phyloP scores from a whole-genome alignment of 2,113 vertebrate species.

The Hassar affinis region DNA sequence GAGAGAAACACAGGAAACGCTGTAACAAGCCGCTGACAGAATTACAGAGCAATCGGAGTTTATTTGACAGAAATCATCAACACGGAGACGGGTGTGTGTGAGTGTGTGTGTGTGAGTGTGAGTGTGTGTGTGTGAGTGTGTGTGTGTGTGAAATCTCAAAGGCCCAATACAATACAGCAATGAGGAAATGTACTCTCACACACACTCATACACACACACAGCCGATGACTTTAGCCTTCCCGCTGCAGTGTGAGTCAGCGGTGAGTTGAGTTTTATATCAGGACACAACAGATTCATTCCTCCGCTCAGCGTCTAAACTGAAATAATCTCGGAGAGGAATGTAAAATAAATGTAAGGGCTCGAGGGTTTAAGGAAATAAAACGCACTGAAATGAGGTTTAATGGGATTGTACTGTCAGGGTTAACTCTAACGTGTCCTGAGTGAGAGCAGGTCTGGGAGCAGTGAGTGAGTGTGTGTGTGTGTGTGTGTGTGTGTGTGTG shows the following conservation, averaged over 20 bases:
- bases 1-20: conserved; percentile 53
- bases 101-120: conserved; percentile 17
- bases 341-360: too few species aligned
- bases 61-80: conserved; percentile 70
- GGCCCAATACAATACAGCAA: conserved; percentile 63
- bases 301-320: not conserved
- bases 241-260: not conserved
- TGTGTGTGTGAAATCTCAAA: conserved; percentile 57
- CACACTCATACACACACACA: not conserved
- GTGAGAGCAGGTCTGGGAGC: too few species aligned
- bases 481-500: too few species aligned
- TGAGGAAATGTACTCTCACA: conserved; percentile 64
- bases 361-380: too few species aligned
- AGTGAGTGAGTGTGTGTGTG: too few species aligned
- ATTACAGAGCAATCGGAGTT: conserved; percentile 63
- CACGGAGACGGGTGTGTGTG: conserved; percentile 58
- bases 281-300: not conserved
- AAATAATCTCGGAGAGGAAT: too few species aligned
- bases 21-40: conserved; percentile 57
- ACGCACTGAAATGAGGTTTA: too few species aligned
- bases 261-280: not conserved
- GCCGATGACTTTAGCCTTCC: not conserved
- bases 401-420: too few species aligned
- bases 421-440: too few species aligned
- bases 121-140: conserved; percentile 15